phyloP scores from a whole-genome alignment of 2,888 invertebrate species.

The Gasteruption jaculator region DNA sequence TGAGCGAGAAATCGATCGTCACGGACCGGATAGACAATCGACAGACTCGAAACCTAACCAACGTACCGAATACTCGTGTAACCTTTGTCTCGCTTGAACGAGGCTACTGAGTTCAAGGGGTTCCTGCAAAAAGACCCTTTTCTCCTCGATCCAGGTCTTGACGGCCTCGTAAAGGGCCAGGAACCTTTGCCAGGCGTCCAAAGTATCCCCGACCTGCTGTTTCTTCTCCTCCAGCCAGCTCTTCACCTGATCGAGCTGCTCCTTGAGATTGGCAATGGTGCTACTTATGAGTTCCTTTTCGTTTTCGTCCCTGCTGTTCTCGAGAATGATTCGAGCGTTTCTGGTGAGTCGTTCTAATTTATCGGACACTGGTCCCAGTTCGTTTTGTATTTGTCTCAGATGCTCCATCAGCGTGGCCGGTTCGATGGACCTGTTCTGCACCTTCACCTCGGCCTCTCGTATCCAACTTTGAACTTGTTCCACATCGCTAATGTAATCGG shows the following conservation, averaged over 20 bases:
- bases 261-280: constrained; percentile 71
- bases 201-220: constrained; percentile 77
- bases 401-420: constrained; percentile 75
- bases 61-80: constrained; percentile 82
- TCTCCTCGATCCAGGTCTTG: constrained; percentile 79
- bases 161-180: constrained; percentile 77
- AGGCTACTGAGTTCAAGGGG: constrained; percentile 74
- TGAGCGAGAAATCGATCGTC: too few relatives aligned
- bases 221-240: constrained; percentile 79
- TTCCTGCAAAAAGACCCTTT: constrained; percentile 73
- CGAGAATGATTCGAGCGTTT: constrained; percentile 74
- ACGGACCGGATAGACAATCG: too few relatives aligned
- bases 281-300: constrained; percentile 73
- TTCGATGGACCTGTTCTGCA: constrained; percentile 75
- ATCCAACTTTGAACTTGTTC: constrained; percentile 82
- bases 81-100: constrained; percentile 77
- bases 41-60: too few relatives aligned
- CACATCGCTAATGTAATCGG: constrained; percentile 75
- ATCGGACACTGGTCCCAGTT: constrained; percentile 68
- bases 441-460: constrained; percentile 75
- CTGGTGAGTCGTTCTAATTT: constrained; percentile 73
- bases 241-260: constrained; percentile 74
- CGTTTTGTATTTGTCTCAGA: constrained; percentile 71
- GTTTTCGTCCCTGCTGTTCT: constrained; percentile 72
- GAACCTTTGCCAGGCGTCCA: constrained; percentile 87